Evolutionary conservation across 2,113 vertebrate species (phyloP).

Genomic region (Crocuta crocuta): DNA sequence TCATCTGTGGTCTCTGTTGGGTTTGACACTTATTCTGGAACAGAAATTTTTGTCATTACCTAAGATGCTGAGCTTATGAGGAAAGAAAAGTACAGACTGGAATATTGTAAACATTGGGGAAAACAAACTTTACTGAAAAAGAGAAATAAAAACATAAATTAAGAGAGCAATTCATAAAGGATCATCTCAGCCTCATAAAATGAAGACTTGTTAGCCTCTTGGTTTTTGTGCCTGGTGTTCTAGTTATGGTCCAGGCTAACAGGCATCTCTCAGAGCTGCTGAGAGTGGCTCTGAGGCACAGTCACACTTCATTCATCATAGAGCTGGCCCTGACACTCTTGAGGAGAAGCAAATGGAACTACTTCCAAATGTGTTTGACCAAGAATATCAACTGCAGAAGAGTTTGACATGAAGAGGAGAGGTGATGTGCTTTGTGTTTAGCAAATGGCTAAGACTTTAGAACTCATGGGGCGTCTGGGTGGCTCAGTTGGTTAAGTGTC

Average conservation of each 20-base stretch:
- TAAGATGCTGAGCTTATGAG: slow-evolving; percentile 4
- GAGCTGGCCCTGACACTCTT: neutral
- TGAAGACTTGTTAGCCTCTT: neutral
- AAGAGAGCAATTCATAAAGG: neutral
- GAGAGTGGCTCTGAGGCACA: neutral
- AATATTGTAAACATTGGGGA: neutral
- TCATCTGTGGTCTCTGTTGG: neutral
- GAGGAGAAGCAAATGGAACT: neutral
- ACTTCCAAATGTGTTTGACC: neutral
- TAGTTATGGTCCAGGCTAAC: neutral
- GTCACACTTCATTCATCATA: neutral
- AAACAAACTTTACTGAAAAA: neutral
- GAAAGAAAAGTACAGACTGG: neutral
- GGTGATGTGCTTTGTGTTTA: neutral
- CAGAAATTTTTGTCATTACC: neutral
- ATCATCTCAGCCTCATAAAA: neutral
- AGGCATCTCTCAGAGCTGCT: neutral
- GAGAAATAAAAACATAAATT: neutral
- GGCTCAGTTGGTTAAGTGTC: too few species aligned
- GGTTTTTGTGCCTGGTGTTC: neutral
- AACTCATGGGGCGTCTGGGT: neutral
- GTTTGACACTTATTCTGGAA: neutral
- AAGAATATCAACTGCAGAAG: neutral
- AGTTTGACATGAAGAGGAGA: neutral
- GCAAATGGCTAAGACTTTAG: neutral